phyloP scores from a whole-genome alignment of 2,888 invertebrate genomes.

The Cosmopolites sordidus region DNA sequence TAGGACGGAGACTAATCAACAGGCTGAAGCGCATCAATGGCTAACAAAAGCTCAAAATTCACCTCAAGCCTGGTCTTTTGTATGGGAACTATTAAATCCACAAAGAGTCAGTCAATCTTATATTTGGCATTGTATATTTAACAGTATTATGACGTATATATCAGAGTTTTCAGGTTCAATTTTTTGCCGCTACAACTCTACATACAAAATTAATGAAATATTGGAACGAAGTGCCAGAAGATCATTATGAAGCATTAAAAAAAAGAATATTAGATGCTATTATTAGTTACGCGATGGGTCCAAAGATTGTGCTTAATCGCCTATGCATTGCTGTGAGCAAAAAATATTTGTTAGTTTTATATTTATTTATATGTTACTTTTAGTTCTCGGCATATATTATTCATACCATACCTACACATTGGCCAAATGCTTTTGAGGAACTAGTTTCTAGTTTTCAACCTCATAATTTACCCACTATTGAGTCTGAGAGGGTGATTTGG shows the following conservation, averaged over 20 bases:
- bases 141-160: conserved; percentile 32
- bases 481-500: conserved; percentile 58
- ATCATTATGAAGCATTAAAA: conserved; percentile 71
- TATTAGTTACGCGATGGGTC: conserved; percentile 71
- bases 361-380: conserved; percentile 32
- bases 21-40: conserved; percentile 80
- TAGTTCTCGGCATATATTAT: conserved; percentile 82
- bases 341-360: conserved; percentile 8
- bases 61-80: conserved; percentile 86
- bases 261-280: conserved; percentile 74
- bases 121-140: background rate
- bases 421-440: conserved; percentile 69
- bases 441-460: conserved; percentile 57
- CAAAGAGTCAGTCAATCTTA: conserved; percentile 60
- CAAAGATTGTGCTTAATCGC: conserved; percentile 80
- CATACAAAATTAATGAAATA: conserved; percentile 83
- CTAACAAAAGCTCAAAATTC: conserved; percentile 80
- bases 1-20: conserved; percentile 58
- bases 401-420: conserved; percentile 57
- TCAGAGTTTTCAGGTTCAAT: conserved; percentile 84
- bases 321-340: conserved; percentile 80
- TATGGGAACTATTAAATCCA: conserved; percentile 82
- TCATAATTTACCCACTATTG: conserved; percentile 56
- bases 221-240: conserved; percentile 81
- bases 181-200: conserved; percentile 87